phyloP scores from a whole-genome alignment of 2,113 vertebrate species.

The Oreochromis aureus region DNA sequence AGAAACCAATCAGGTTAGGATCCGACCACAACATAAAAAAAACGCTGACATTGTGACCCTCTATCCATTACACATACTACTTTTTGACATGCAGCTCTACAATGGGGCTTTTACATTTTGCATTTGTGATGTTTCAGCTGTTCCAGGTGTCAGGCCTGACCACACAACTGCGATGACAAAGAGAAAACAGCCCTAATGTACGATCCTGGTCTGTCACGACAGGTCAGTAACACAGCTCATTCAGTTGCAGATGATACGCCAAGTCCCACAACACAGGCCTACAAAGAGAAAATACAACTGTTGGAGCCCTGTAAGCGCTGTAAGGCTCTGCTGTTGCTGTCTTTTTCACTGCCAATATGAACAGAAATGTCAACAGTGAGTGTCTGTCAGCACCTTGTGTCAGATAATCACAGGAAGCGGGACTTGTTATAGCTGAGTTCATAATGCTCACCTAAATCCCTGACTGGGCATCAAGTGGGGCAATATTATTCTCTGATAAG shows the following conservation, averaged over 20 bases:
- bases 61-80: slow-evolving; percentile 58
- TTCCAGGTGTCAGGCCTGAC: slow-evolving; percentile 40
- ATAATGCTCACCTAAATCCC: slow-evolving; percentile 46
- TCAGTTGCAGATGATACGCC: slow-evolving; percentile 43
- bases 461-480: slow-evolving; percentile 33
- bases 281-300: slow-evolving; percentile 37
- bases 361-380: slow-evolving; percentile 70
- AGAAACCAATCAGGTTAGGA: slow-evolving; percentile 54
- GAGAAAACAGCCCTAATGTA: slow-evolving; percentile 28
- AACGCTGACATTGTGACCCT: slow-evolving; percentile 35
- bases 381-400: slow-evolving; percentile 52
- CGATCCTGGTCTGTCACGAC: slow-evolving; percentile 32
- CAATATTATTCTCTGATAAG: slow-evolving; percentile 35
- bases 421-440: slow-evolving; percentile 43
- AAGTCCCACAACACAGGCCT: slow-evolving; percentile 20
- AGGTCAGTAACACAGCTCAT: slow-evolving; percentile 42
- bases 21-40: slow-evolving; percentile 18
- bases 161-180: slow-evolving; percentile 19
- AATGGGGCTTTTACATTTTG: slow-evolving; percentile 52
- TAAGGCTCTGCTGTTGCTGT: slow-evolving; percentile 33
- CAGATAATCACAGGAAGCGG: slow-evolving; percentile 48
- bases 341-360: slow-evolving; percentile 62
- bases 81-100: slow-evolving; percentile 41
- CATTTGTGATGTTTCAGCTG: slow-evolving; percentile 61
- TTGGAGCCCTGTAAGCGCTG: slow-evolving; percentile 14